phyloP scores from a whole-genome alignment of 1,140 invertebrate species.

The Heliothis virescens region DNA sequence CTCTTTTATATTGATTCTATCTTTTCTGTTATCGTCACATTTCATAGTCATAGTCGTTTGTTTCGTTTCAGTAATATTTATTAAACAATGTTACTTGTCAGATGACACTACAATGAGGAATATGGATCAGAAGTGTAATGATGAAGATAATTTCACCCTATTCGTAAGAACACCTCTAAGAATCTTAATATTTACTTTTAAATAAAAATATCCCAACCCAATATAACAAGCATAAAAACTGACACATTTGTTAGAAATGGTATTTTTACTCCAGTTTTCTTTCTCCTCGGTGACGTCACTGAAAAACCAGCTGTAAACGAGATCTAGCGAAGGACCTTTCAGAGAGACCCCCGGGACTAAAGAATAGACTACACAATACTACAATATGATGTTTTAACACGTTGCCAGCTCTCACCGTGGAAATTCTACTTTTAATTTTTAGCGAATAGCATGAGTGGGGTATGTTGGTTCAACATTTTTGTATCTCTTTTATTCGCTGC shows the following conservation, averaged over 20 bases:
- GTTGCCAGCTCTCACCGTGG: neutral
- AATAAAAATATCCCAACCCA: neutral
- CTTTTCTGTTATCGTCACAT: too few species aligned
- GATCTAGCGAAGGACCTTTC: conserved; percentile 34
- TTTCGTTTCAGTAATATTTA: too few species aligned
- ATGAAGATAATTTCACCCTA: too few species aligned
- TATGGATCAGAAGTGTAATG: too few species aligned
- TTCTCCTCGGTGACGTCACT: conserved; percentile 12
- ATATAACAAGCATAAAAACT: conserved; percentile 11
- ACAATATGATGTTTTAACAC: conserved; percentile 26
- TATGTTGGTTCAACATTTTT: neutral
- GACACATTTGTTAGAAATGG: conserved; percentile 4
- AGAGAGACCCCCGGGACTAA: conserved; percentile 1
- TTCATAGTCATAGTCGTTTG: too few species aligned
- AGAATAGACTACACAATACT: conserved; percentile 28
- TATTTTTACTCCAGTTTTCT: conserved; percentile 4
- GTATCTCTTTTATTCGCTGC: too few species aligned
- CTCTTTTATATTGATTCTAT: too few species aligned
- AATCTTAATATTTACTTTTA: neutral
- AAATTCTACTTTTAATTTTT: conserved; percentile 1
- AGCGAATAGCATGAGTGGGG: neutral
- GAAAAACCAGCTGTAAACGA: conserved; percentile 18
- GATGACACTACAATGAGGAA: too few species aligned
- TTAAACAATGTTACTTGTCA: too few species aligned
- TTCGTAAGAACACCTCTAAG: too few species aligned